Conservation (phyloP, 2,797 vertebrate species). For the Amphiprion clarkii region DNA sequence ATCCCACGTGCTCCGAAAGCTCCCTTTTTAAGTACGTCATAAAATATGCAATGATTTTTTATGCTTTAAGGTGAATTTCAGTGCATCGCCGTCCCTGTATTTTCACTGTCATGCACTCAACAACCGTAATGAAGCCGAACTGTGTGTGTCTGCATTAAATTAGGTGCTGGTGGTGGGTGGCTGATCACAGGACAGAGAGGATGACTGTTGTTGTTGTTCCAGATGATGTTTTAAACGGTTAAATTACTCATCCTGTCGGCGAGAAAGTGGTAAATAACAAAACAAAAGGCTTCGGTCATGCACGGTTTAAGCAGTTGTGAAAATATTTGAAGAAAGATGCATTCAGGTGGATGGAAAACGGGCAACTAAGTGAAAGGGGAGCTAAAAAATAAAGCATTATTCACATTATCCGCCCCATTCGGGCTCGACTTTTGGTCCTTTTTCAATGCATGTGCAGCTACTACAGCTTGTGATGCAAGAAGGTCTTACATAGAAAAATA, state of each 20-base stretch:
- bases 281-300: conserved; percentile 59
- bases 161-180: conserved; percentile 46
- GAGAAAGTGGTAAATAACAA: conserved; percentile 16
- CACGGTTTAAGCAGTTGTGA: conserved; percentile 41
- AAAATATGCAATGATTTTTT: conserved; percentile 37
- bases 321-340: conserved; percentile 53
- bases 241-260: conserved; percentile 37
- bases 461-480: conserved; percentile 13
- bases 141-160: conserved; percentile 34
- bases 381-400: conserved; percentile 49
- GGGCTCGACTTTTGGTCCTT: conserved; percentile 36
- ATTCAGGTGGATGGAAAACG: conserved; percentile 58
- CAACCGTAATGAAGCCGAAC: conserved; percentile 75
- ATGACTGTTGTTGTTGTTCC: conserved; percentile 36
- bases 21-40: conserved; percentile 21
- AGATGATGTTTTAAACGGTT: conserved; percentile 31
- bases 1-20: conserved; percentile 27
- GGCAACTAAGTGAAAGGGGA: conserved; percentile 44
- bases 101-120: conserved; percentile 87
- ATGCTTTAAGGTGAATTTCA: conserved; percentile 38
- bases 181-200: conserved; percentile 47
- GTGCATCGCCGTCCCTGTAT: neutral
- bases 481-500: neutral
- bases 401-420: conserved; percentile 56
- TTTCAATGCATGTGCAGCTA: conserved; percentile 38